These are phyloP conservation scores for Caerostris extrusa DNA, from an alignment of 1,140 invertebrate species.

Conservation along the genomic window DNA sequence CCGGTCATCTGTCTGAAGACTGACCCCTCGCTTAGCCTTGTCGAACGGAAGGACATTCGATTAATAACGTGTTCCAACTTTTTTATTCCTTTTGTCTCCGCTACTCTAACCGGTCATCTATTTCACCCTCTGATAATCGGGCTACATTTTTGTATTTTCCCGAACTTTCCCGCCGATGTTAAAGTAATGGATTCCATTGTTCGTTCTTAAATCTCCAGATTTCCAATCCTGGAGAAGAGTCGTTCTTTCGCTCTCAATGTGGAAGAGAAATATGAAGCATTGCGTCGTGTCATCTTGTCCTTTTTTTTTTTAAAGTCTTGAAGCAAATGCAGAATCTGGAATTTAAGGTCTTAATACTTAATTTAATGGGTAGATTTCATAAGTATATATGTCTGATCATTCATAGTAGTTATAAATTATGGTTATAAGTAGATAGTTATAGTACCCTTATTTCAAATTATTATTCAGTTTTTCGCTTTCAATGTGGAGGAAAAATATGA, in stretches of 20 bases:
- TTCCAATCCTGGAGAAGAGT: neutral
- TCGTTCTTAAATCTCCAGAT: constrained; percentile 47
- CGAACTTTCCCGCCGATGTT: constrained; percentile 13
- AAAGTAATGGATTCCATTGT: constrained; percentile 65
- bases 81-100: constrained; percentile 76
- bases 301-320: too few relatives aligned
- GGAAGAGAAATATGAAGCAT: neutral
- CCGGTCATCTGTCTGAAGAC: constrained; percentile 75
- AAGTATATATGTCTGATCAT: too few relatives aligned
- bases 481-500: neutral
- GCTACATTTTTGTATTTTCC: constrained; percentile 57
- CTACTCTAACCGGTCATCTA: constrained; percentile 66
- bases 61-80: constrained; percentile 69
- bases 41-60: constrained; percentile 75
- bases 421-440: too few relatives aligned
- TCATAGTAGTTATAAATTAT: too few relatives aligned
- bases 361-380: too few relatives aligned
- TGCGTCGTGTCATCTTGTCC: too few relatives aligned
- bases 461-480: neutral
- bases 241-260: neutral
- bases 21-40: constrained; percentile 75
- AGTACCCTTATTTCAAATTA: too few relatives aligned
- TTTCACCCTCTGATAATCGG: constrained; percentile 68
- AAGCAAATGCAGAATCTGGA: too few relatives aligned
- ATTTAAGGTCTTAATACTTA: too few relatives aligned